Conservation (phyloP, 92 coral and sea anemone species). For the Zoanthus gigantus region DNA sequence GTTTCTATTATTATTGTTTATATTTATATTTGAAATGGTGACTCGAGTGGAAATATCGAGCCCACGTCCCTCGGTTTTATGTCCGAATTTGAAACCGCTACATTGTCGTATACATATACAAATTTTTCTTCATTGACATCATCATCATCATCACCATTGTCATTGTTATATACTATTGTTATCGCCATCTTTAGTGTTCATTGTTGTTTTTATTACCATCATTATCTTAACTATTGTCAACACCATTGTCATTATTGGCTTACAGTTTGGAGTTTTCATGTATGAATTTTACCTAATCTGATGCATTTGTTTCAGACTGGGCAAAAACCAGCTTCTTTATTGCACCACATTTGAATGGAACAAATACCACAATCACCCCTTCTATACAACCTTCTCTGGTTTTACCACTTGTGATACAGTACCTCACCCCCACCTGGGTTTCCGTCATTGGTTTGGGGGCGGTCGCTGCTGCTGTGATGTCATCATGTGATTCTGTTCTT, state of each 20-base stretch:
- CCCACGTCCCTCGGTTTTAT: no score
- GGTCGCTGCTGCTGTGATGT: slow-evolving; percentile 40
- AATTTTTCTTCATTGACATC: no score
- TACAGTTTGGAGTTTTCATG: background rate
- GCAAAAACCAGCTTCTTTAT: slow-evolving; percentile 35
- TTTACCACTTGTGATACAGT: slow-evolving; percentile 12
- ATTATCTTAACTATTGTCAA: background rate
- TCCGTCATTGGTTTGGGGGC: slow-evolving; percentile 25
- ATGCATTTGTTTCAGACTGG: slow-evolving; percentile 54
- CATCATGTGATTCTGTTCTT: slow-evolving; percentile 37
- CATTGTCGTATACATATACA: no score
- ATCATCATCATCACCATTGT: no score
- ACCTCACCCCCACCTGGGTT: slow-evolving; percentile 36
- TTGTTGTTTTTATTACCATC: background rate
- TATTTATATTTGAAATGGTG: no score
- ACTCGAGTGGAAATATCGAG: no score
- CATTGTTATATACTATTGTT: background rate
- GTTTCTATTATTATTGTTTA: background rate
- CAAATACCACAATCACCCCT: background rate
- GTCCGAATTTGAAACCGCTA: no score
- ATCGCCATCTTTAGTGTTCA: background rate
- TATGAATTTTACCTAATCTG: background rate
- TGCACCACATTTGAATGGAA: slow-evolving; percentile 24
- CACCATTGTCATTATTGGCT: background rate
- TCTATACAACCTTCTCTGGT: background rate